Conservation (phyloP, 2,888 invertebrate genomes). For the Agrenia bidenticulata region DNA sequence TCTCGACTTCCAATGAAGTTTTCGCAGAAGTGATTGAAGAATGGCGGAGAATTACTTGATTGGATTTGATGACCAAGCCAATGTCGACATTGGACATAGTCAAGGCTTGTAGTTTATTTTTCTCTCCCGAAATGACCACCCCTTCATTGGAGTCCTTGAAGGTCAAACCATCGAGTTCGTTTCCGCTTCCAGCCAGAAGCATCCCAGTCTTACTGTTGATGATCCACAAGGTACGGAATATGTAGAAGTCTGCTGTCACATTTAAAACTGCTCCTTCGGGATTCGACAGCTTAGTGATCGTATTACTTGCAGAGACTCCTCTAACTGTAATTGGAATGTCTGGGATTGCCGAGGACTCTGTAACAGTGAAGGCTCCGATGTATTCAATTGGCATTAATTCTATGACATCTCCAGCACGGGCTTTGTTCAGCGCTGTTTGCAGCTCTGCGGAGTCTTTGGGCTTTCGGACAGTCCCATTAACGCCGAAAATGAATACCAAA, state of each 20-base stretch:
- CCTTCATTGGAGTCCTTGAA: constrained; percentile 18
- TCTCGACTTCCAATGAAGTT: not conserved
- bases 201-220: constrained; percentile 6
- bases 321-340: constrained; percentile 11
- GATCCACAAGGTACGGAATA: constrained; percentile 16
- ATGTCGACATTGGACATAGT: constrained; percentile 16
- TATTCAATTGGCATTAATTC: constrained; percentile 6
- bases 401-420: constrained; percentile 14
- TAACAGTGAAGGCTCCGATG: constrained; percentile 2
- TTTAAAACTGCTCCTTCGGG: constrained; percentile 1
- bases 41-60: constrained; percentile 5
- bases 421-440: constrained; percentile 8
- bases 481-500: no score
- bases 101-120: not conserved
- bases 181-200: not conserved
- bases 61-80: constrained; percentile 1
- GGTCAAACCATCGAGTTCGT: constrained; percentile 15
- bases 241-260: constrained; percentile 7
- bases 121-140: constrained; percentile 8
- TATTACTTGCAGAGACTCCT: not conserved
- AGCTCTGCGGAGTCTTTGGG: constrained; percentile 14
- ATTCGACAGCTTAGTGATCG: not conserved
- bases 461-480: not conserved
- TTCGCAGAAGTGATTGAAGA: constrained; percentile 18
- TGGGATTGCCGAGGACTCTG: constrained; percentile 8